Percentiles rank a stretch among this genome's conserved stretches.
phyloP scores from a whole-genome alignment of 2,888 invertebrate species.

The Hoplodrina blanda region DNA sequence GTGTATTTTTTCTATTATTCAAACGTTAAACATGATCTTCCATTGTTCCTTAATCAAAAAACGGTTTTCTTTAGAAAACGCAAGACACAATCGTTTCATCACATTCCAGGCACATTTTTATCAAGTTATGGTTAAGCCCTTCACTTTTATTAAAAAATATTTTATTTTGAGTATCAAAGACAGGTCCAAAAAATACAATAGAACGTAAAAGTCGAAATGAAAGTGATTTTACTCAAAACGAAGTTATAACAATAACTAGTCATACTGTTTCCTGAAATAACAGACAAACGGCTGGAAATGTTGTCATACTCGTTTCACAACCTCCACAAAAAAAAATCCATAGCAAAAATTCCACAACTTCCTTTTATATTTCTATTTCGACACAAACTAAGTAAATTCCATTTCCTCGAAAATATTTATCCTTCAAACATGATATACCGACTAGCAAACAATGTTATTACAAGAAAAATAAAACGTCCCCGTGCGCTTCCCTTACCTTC shows the following conservation, averaged over 20 bases:
- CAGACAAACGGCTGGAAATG: conserved; percentile 15
- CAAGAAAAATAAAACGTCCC: conserved; percentile 49
- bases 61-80: not conserved
- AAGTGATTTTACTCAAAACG: not conserved
- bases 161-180: not conserved
- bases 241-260: conserved; percentile 12
- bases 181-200: not conserved
- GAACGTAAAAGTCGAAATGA: not conserved
- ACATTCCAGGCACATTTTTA: not conserved
- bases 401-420: conserved; percentile 52
- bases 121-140: not conserved
- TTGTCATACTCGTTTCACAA: conserved; percentile 14
- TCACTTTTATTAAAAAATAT: too few species aligned
- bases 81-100: not conserved
- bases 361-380: conserved; percentile 34
- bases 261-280: conserved; percentile 18
- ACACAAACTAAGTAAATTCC: conserved; percentile 45
- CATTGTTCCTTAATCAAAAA: conserved; percentile 24
- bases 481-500: conserved; percentile 42
- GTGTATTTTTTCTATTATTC: conserved; percentile 36
- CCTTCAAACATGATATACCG: conserved; percentile 43
- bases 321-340: conserved; percentile 14
- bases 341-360: conserved; percentile 25
- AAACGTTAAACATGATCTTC: conserved; percentile 17
- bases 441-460: conserved; percentile 54